Conservation (phyloP, 2,113 vertebrate genomes). For the Lepus americanus region DNA sequence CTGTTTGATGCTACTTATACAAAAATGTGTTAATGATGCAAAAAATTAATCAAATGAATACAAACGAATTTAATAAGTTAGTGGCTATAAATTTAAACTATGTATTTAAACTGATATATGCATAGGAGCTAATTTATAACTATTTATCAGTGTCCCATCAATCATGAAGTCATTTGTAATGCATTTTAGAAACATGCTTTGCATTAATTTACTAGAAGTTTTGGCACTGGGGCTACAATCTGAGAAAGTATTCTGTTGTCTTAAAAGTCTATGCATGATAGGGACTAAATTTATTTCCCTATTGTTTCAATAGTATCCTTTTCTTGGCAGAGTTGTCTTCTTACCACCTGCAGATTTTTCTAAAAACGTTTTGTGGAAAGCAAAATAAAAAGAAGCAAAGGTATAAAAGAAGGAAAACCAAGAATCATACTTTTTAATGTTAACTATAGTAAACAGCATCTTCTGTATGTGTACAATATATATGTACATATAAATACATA, state of each 20-base stretch:
- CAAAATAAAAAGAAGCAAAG: slow-evolving; percentile 47
- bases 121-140: slow-evolving; percentile 63
- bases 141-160: slow-evolving; percentile 58
- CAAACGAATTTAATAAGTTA: slow-evolving; percentile 63
- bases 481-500: neutral
- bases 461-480: neutral
- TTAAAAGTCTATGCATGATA: slow-evolving; percentile 62
- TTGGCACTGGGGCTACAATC: slow-evolving; percentile 30
- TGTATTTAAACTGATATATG: slow-evolving; percentile 55
- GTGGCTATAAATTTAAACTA: slow-evolving; percentile 51
- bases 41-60: slow-evolving; percentile 34
- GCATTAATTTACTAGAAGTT: slow-evolving; percentile 51
- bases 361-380: slow-evolving; percentile 51
- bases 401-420: slow-evolving; percentile 37
- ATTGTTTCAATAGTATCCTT: slow-evolving; percentile 34
- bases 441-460: slow-evolving; percentile 36
- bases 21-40: slow-evolving; percentile 44
- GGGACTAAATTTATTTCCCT: slow-evolving; percentile 66
- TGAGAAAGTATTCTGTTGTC: slow-evolving; percentile 67
- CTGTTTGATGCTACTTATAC: neutral
- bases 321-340: slow-evolving; percentile 32
- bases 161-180: slow-evolving; percentile 67
- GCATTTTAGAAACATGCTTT: slow-evolving; percentile 61
- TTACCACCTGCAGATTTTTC: slow-evolving; percentile 47
- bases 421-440: slow-evolving; percentile 44